phyloP scores from a whole-genome alignment of 2,888 invertebrate species.

The Epsilonema sp. region DNA sequence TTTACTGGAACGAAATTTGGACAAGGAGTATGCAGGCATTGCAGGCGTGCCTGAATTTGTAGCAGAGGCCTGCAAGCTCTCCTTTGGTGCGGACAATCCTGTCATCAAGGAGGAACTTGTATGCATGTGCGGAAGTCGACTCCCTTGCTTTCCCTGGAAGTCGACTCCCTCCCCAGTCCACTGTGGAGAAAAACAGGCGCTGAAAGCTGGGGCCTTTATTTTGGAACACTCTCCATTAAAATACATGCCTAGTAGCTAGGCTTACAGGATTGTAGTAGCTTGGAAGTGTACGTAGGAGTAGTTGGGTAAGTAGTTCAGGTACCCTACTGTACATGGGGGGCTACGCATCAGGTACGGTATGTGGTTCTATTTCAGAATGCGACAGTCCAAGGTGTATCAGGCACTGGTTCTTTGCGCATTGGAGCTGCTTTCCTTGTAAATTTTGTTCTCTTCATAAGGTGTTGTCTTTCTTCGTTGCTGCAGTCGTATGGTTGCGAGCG shows the following conservation, averaged over 20 bases:
- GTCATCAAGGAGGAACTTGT: conserved; percentile 32
- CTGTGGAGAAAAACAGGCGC: no score
- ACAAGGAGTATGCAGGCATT: conserved; percentile 89
- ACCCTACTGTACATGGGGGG: no score
- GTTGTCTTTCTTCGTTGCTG: conserved; percentile 1
- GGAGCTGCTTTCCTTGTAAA: conserved; percentile 65
- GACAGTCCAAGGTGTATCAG: conserved; percentile 67
- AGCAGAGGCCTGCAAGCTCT: conserved; percentile 59
- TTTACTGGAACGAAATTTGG: conserved; percentile 46
- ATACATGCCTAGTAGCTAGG: no score
- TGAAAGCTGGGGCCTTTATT: no score
- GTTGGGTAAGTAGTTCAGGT: neutral
- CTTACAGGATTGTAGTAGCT: no score
- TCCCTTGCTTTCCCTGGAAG: neutral
- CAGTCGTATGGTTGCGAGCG: no score
- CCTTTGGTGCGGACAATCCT: conserved; percentile 57
- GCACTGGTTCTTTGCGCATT: conserved; percentile 83
- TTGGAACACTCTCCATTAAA: no score
- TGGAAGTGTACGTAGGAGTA: no score
- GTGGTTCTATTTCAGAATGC: conserved; percentile 37
- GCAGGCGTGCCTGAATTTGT: conserved; percentile 64
- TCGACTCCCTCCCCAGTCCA: no score
- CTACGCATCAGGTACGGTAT: neutral
- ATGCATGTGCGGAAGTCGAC: neutral
- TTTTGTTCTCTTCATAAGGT: conserved; percentile 5